Conservation (phyloP, 2,888 invertebrate genomes). For the Dasysyrphus tricinctus region DNA sequence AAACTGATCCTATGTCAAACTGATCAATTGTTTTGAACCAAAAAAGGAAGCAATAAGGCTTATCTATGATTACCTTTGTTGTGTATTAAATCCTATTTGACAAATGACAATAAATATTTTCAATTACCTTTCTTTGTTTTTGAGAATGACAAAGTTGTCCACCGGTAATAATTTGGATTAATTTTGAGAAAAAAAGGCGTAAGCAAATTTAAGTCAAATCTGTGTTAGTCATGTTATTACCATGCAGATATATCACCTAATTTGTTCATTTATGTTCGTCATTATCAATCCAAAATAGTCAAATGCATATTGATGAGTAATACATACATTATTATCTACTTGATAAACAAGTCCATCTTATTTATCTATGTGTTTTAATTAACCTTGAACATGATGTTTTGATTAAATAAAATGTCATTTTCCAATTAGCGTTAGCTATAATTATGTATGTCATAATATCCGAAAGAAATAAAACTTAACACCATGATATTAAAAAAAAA, state of each 20-base stretch:
- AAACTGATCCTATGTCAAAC: too few relatives aligned
- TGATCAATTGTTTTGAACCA: too few relatives aligned
- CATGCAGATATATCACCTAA: slow-evolving; percentile 23
- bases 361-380: neutral
- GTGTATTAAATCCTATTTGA: too few relatives aligned
- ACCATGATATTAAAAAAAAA: neutral
- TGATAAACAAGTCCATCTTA: slow-evolving; percentile 31
- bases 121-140: too few relatives aligned
- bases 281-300: neutral
- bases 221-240: neutral
- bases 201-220: neutral
- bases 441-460: slow-evolving; percentile 7
- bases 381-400: slow-evolving; percentile 30
- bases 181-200: neutral
- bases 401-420: slow-evolving; percentile 21
- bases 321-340: neutral
- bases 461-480: neutral
- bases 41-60: too few relatives aligned
- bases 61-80: too few relatives aligned
- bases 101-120: too few relatives aligned
- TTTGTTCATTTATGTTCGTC: slow-evolving; percentile 7
- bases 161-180: too few relatives aligned
- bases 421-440: slow-evolving; percentile 8
- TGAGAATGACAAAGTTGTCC: too few relatives aligned
- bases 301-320: slow-evolving; percentile 14